These are phyloP conservation scores for Montifringilla adamsi DNA, from an alignment of 2,113 vertebrate species.

Conservation along the genomic window DNA sequence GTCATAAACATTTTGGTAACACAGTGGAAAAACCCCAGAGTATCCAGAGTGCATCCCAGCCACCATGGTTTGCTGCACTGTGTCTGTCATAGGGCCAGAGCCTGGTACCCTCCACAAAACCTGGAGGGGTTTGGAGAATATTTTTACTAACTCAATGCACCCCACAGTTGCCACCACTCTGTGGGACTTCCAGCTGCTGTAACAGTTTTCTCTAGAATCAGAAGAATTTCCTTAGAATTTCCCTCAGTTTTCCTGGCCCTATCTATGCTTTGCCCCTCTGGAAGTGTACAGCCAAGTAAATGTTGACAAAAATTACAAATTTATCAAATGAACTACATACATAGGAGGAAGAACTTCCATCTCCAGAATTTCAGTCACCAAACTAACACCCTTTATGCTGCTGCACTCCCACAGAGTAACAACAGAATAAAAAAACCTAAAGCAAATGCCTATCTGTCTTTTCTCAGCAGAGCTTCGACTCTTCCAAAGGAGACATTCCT, in stretches of 20 bases:
- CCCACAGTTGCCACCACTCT: not conserved
- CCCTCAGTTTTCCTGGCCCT: too few relatives aligned
- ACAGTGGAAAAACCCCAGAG: not conserved
- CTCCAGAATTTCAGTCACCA: not conserved
- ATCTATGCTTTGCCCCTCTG: not conserved
- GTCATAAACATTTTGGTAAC: not conserved
- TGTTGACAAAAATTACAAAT: not conserved
- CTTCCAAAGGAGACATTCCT: not conserved
- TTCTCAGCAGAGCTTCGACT: not conserved
- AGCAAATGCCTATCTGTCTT: not conserved
- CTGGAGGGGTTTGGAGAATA: not conserved
- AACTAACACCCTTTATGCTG: not conserved
- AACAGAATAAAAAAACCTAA: not conserved
- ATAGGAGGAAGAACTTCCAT: not conserved
- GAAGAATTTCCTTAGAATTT: not conserved
- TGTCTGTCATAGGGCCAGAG: not conserved
- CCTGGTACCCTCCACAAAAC: not conserved
- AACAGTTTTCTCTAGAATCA: not conserved
- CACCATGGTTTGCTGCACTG: not conserved
- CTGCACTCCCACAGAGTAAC: not conserved
- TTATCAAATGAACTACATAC: not conserved
- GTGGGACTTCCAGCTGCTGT: not conserved
- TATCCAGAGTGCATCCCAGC: not conserved
- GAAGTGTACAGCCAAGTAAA: not conserved
- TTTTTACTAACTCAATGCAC: not conserved